Base-by-base conservation (phyloP, 2,888 invertebrate species). In the Polyommatus iphigenia region DNA sequence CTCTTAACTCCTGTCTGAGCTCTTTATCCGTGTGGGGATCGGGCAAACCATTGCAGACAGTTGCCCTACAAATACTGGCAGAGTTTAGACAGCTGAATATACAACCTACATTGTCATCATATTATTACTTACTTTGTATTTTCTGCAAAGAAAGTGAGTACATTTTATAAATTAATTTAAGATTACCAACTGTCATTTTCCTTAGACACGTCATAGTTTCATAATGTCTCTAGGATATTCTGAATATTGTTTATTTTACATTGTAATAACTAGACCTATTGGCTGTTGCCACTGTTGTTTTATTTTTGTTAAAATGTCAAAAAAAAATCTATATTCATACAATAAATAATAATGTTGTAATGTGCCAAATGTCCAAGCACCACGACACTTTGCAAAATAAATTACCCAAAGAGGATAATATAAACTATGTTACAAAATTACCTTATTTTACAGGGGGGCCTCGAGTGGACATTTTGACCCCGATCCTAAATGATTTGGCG, bases 71-170 rank as follows among this genome's bases (percentile, higher is more conserved):
- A 80, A 80, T 91, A 0, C n/a, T 93, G 0, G 89, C 92, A 0
- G 94, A 94, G 79, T 91, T 93, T 81, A 95, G 92, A 81, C 86
- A 87, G 13, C 83, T 97, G 0, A 96, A 95, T 13, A 95, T 98
- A 36, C 94, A 96, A 84, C 98, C 98, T 0, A 96, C 96, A 29
- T 90, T 98, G 8, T 96, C 96, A 0, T 95, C 96, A 0, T 98
- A 97, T 91, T 96, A 96, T 87, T 96, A 96, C 84, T 85, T 98
- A 0, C 88, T 98, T 20, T 94, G 94, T 76, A 95, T 96, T 75
- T 97, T 96, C 86, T 97, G 96, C 84, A 95, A 95, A 85, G 96
- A 97, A 80, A 94, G 97, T 95, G 89, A 95, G 95, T 92, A 71
- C 29, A 24, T 36, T 54, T 29, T 20, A 54, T 54, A 20, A 8